Conservation (phyloP, 2,797 vertebrate genomes). For the Neopelma chrysocephalum region DNA sequence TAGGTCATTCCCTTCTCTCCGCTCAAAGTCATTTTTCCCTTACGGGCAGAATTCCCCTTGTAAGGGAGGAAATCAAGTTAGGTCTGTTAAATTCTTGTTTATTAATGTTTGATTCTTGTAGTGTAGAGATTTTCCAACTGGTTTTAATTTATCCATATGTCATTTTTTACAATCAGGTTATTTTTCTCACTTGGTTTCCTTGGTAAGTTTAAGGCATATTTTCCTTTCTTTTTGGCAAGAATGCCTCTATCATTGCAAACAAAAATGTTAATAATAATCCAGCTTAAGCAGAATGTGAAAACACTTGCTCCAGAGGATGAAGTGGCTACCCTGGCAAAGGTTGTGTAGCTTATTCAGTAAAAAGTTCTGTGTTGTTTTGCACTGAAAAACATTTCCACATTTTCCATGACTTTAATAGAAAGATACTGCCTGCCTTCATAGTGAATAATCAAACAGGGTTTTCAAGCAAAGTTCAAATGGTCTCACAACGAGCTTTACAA, state of each 20-base stretch:
- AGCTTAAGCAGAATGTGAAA: neutral
- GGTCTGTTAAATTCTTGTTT: neutral
- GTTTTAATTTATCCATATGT: neutral
- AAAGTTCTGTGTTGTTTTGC: neutral
- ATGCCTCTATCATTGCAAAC: neutral
- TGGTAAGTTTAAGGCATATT: neutral
- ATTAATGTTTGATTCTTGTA: neutral
- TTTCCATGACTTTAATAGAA: neutral
- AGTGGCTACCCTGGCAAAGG: neutral
- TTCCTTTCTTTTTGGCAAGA: neutral
- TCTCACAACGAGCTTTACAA: neutral
- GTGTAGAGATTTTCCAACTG: neutral
- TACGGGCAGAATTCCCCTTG: neutral
- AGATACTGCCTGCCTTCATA: neutral
- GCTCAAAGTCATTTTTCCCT: neutral
- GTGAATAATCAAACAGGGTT: slow-evolving; percentile 8
- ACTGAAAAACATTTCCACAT: neutral
- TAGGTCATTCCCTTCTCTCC: neutral
- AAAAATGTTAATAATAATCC: neutral
- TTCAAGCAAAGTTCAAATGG: slow-evolving; percentile 2
- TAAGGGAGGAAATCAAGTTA: neutral
- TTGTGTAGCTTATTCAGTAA: neutral
- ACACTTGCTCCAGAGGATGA: neutral
- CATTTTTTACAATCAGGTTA: neutral
- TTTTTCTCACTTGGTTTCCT: neutral